phyloP scores from a whole-genome alignment of 2,113 vertebrate species.

The Nothocercus julius region DNA sequence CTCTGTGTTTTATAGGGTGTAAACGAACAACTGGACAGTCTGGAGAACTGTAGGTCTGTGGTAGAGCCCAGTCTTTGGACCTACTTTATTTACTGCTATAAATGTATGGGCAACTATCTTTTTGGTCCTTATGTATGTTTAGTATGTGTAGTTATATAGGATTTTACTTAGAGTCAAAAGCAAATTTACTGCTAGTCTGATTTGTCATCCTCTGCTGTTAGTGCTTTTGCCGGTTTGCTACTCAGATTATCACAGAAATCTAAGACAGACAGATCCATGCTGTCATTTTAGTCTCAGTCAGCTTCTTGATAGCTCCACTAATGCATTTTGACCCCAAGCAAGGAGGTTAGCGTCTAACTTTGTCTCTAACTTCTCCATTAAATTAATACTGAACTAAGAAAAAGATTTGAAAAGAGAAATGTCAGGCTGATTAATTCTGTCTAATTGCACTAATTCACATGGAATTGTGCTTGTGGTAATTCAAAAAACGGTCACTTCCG shows the following conservation, averaged over 20 bases:
- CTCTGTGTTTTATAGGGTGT: neutral
- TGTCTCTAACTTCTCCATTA: neutral
- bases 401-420: neutral
- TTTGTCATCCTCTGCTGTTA: neutral
- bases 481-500: slow-evolving; percentile 30
- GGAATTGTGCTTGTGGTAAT: neutral
- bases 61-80: neutral
- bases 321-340: neutral
- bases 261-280: rapidly evolving
- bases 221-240: neutral
- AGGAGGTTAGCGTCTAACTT: neutral
- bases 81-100: neutral
- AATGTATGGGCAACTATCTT: neutral
- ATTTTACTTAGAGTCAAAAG: neutral
- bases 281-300: neutral
- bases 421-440: neutral
- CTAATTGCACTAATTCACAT: slow-evolving; percentile 30
- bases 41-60: neutral
- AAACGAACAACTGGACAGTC: neutral
- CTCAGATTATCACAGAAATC: neutral
- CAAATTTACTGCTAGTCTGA: neutral
- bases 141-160: neutral
- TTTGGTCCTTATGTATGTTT: neutral
- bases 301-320: neutral
- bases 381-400: neutral